Evolutionary conservation across 1,140 invertebrate genomes (phyloP), one percentile per base, ranked within the genome.

Genomic region (Condylostylus longicornis): DNA sequence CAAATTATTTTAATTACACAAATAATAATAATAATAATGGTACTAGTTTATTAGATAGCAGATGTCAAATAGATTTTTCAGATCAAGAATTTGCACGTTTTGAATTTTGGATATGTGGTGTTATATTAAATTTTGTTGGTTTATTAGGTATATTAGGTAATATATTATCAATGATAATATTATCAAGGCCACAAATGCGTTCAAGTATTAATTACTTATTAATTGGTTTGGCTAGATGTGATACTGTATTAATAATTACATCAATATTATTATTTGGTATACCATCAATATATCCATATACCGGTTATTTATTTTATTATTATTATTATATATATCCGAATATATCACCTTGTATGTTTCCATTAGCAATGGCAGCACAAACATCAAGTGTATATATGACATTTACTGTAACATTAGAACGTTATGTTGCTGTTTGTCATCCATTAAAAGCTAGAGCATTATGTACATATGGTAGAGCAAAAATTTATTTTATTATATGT

Each of bases 371-470:
- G 48, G 82, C 82, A 5, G 82, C 86, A 12, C 90, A 88, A 58
- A 93, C 89, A 25, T 87, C 86, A 19, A 90, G 87, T 13, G 86
- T 94, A 30, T 98, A 95, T 67, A 70, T 95, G 43, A 96, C 93
- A 1, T 73, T 97, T 31, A 87, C 86, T 2, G 93, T 97, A 25
- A 96, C 93, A 1, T 70, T 95, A 45, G 93, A 98, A 62, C 71
- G 93, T 31, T 97, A 90, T 65, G 83, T 97, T 27, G 93, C 91
- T 1, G 93, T 98, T 0, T 96, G 91, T 54, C 86, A 94, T 62
- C 91, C 90, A 1, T 65, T 96, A 7, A 72, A 75, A 41, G 88
- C 89, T 1, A 70, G 85, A 30, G 81, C 80, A 0, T 71, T 94
- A 32, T 96, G 90, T 62, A 96, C 89, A 0, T 89, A 89, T 49